Base-by-base conservation (phyloP, 2,113 vertebrate species). In the Ifrita kowaldi region DNA sequence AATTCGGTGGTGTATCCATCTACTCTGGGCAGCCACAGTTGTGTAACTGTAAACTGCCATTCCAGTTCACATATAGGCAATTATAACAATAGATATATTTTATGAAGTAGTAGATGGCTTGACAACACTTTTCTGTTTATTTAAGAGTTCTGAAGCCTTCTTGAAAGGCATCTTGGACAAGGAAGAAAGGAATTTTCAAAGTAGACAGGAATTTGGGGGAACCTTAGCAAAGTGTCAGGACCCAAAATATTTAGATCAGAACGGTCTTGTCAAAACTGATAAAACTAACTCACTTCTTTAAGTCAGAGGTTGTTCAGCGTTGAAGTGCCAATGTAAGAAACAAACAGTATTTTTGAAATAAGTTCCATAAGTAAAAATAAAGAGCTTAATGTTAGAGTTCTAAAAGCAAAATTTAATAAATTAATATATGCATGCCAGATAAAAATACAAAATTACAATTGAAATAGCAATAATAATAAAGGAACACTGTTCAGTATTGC, bases 401-500 rank as follows among this genome's bases (percentile, higher is more conserved):
- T 98, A 98, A 98, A 98, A 98, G 97, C 96, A 98, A 98, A 98
- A 98, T 99, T 99, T 99, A 99, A 99, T 99, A 99, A 99, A 99
- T 99, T 99, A 99, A 99, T 98, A 97, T 97, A 97, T 97, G 98
- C 99, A 99, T 99, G 99, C 99, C 97, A 98, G 98, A 97, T 98
- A 98, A 98, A 98, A 98, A 98, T 99, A 98, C 98, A 99, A 99
- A 99, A 98, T 98, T 98, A 99, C 98, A 98, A 98, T 92, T 64
- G 62, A 97, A 98, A 95, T 92, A 95, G 90, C 97, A 97, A 96
- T 96, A 95, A 97, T 97, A 97, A 98, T 94, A 97, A 97, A 97
- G 98, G 98, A 98, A 97, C 97, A 97, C 98, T 96, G 97, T 93
- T 98, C 94, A 97, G 97, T 94, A 93, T 97, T 98, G 97, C 97